These are phyloP conservation scores for Cynopterus sphinx DNA, from an alignment of 2,797 vertebrate genomes.

Conservation along the genomic window DNA sequence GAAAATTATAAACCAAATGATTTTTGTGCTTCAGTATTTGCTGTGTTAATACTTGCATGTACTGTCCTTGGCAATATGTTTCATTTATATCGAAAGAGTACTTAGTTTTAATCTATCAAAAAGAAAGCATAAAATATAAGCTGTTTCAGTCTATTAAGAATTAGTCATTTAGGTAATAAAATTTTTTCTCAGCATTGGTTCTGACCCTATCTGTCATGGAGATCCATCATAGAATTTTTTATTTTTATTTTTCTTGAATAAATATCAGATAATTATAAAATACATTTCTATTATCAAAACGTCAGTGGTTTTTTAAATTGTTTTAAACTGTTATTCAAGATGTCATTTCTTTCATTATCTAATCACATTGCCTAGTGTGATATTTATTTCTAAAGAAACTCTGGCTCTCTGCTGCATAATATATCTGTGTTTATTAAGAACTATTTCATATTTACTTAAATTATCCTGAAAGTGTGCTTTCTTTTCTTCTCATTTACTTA, in stretches of 20 bases:
- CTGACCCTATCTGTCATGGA: background rate
- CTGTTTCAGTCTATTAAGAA: background rate
- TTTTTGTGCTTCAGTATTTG: background rate
- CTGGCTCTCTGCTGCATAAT: background rate
- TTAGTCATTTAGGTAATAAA: background rate
- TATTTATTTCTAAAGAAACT: background rate
- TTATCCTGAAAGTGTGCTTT: background rate
- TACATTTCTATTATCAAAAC: background rate
- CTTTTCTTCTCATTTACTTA: background rate
- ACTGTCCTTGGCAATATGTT: background rate
- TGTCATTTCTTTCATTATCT: background rate
- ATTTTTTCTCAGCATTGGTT: background rate
- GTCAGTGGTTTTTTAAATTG: background rate
- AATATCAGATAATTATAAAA: slow-evolving; percentile 21
- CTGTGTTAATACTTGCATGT: background rate
- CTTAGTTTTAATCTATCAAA: background rate
- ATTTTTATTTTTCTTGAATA: background rate
- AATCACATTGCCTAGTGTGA: background rate
- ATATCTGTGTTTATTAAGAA: background rate
- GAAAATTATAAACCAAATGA: background rate
- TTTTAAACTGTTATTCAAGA: background rate
- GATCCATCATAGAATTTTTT: background rate
- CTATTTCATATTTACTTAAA: background rate
- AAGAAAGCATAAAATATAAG: background rate
- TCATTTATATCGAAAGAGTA: background rate